Evolutionary conservation across 2,113 vertebrate genomes (phyloP).

Genomic region (Plectropomus leopardus): DNA sequence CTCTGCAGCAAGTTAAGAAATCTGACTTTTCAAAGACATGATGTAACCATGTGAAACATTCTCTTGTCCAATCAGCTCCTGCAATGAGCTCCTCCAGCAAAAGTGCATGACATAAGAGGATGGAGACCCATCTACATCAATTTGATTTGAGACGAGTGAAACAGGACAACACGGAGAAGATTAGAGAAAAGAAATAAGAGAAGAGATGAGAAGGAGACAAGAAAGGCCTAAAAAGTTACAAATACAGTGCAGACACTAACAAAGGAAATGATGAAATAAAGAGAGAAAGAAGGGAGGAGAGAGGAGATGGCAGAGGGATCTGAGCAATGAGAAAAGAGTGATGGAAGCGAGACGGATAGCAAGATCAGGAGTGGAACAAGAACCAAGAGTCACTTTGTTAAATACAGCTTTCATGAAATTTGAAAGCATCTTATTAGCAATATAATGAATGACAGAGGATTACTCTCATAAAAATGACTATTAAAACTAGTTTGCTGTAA

Average conservation of each 20-base stretch:
- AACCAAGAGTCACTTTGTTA: constrained; percentile 20
- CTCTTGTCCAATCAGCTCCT: constrained; percentile 29
- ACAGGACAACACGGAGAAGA: constrained; percentile 40
- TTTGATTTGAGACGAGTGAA: constrained; percentile 26
- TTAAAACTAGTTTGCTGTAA: constrained; percentile 30
- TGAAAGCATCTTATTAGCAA: constrained; percentile 18
- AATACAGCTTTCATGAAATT: constrained; percentile 1
- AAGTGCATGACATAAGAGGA: neutral
- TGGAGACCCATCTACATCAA: constrained; percentile 29
- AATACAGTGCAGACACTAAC: constrained; percentile 23
- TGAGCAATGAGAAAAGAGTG: constrained; percentile 23
- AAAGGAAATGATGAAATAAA: constrained; percentile 52
- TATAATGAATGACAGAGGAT: constrained; percentile 30
- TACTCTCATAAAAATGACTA: constrained; percentile 16
- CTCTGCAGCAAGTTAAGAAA: constrained; percentile 21
- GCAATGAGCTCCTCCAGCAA: constrained; percentile 27
- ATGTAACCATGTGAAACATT: constrained; percentile 61
- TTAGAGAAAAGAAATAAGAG: constrained; percentile 45
- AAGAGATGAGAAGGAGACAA: constrained; percentile 46
- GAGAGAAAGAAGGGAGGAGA: neutral
- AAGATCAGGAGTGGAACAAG: constrained; percentile 20
- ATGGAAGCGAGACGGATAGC: constrained; percentile 20
- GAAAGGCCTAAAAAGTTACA: constrained; percentile 44
- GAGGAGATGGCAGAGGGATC: constrained; percentile 1
- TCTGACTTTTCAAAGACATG: constrained; percentile 37